A percentile compares a stretch with the other conserved stretches of the same genome.
Conservation (phyloP, 2,888 invertebrate genomes). For the Syrphus vitripennis region DNA sequence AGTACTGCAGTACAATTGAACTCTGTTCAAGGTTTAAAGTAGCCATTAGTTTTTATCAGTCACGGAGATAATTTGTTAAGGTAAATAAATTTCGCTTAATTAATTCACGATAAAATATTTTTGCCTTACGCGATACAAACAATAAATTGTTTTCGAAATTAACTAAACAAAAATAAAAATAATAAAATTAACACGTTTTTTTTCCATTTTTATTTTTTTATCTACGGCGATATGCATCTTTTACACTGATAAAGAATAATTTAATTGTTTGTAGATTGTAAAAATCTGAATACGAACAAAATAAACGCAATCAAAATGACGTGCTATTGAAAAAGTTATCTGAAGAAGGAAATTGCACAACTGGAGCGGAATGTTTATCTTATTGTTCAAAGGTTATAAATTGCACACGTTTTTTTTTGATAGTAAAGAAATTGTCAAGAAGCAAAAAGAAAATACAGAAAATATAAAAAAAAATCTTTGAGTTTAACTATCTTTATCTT, state of each 20-base stretch:
- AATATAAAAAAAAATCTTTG: neutral
- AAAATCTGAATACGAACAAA: neutral
- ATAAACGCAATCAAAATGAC: constrained; percentile 16
- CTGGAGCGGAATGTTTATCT: neutral
- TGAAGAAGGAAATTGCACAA: neutral
- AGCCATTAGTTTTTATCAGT: too few species aligned
- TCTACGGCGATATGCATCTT: neutral
- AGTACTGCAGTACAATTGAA: too few species aligned
- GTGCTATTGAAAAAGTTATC: neutral
- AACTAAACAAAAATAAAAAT: neutral
- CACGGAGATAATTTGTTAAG: too few species aligned
- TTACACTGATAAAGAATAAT: neutral
- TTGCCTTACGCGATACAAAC: neutral
- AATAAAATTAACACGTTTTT: neutral
- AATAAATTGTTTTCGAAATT: neutral
- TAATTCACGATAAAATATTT: neutral
- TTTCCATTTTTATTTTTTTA: neutral
- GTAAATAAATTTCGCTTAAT: too few species aligned
- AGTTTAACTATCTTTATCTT: neutral
- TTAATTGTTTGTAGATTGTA: neutral
- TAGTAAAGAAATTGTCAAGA: neutral
- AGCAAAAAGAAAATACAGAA: neutral
- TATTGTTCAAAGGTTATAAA: neutral
- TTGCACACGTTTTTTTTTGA: neutral
- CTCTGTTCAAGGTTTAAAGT: too few species aligned